These are phyloP conservation scores for Junonia oenone DNA, from an alignment of 2,888 invertebrate species.

Conservation along the genomic window DNA sequence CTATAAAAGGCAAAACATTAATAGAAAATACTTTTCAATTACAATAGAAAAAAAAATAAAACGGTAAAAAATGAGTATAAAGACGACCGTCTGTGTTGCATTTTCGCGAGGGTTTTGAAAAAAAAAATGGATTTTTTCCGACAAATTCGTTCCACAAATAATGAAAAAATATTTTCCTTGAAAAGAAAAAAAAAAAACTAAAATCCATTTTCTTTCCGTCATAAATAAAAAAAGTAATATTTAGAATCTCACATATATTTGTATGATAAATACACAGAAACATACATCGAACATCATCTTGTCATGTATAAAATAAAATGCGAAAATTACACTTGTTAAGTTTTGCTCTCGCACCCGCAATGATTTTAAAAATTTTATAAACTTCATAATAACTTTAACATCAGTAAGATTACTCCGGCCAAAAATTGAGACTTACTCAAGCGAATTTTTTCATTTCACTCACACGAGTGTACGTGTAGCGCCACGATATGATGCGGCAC, in stretches of 20 bases:
- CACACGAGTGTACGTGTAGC: no score
- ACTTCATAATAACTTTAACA: no score
- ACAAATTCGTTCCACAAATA: no score
- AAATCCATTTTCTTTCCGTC: slow-evolving; percentile 15
- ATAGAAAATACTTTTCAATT: slow-evolving; percentile 15
- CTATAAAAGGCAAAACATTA: slow-evolving; percentile 46
- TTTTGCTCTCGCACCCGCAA: no score
- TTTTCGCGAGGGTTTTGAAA: slow-evolving; percentile 57
- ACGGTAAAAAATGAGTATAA: slow-evolving; percentile 25
- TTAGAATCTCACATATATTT: slow-evolving; percentile 51
- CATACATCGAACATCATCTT: slow-evolving; percentile 50
- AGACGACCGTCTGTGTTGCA: slow-evolving; percentile 77
- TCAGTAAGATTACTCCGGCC: no score
- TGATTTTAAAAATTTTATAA: no score
- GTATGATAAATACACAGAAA: slow-evolving; percentile 58
- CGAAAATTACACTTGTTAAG: no score
- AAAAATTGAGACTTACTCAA: no score
- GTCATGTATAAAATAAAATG: slow-evolving; percentile 42
- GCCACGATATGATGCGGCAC: no score
- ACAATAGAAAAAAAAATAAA: slow-evolving; percentile 32
- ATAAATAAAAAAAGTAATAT: slow-evolving; percentile 30
- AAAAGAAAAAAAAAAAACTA: slow-evolving; percentile 15
- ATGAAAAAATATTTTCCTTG: slow-evolving; percentile 26
- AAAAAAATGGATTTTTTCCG: slow-evolving; percentile 17
- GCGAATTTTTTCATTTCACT: no score